Base-by-base conservation (phyloP, 2,888 invertebrate species). In the Byasa hedistus region DNA sequence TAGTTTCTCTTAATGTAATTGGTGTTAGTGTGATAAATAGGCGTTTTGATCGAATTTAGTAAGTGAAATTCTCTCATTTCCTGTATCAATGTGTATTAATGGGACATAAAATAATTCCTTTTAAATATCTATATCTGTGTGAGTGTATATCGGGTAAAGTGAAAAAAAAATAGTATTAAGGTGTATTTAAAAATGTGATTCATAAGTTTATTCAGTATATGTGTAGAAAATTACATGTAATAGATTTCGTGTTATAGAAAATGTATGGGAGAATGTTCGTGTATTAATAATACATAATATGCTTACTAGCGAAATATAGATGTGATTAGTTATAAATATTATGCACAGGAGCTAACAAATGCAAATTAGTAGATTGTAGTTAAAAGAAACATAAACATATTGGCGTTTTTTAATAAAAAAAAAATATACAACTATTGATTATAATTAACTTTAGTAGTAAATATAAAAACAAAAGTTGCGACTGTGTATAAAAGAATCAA, bases 401-500 rank as follows among this genome's bases (percentile, higher is more conserved):
- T 70, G 74, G 72, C 75, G 76, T 74, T 73, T 74, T 75, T 68
- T 69, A 74, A 73, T 69, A 72, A 75, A 70, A 70, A n/a, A n/a
- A 75, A 70, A 79, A 76, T 77, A 77, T 75, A 75, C 55, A 76
- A 77, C 72, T 76, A 72, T 75, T 72, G 67, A 69, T 69, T 48
- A 48, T 48, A 48, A 19, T 48, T 1, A n/a, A 48, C 5, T 7
- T 48, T 48, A 48, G 48, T n/a, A n/a, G 19, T n/a, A 48, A 12
- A n/a, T 48, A n/a, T 19, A 48, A 48, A n/a, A 48, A 73, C 70
- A 77, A 79, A 76, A 74, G 72, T 78, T 73, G 83, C 84, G 86
- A 86, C 86, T 86, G 85, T 84, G 83, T 86, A 76, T 80, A 70
- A 78, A 79, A 78, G 80, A 85, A 84, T 85, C 86, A 85, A 85